Evolutionary conservation across 2,113 vertebrate species (phyloP), one percentile per base, ranked within the genome.

Genomic region (Bubalus kerabau): DNA sequence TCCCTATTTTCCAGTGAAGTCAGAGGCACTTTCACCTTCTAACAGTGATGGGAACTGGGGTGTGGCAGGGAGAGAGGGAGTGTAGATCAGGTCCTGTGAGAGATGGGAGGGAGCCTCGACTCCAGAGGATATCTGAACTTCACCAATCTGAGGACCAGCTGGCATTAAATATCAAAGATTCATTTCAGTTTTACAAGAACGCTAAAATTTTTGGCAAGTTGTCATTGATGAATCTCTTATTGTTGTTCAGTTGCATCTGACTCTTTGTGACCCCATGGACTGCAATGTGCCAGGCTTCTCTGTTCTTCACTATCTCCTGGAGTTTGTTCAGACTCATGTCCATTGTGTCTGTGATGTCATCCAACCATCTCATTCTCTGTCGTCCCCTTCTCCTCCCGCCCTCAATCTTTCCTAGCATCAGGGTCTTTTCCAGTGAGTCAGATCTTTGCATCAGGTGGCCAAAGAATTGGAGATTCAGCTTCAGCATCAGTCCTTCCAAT

Each of bases 231-330:
- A 91, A n/a, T 93, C 26, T 71, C 43, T 67, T 52, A 46, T 12
- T 71, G 9, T 67, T 10, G n/a, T 40, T 40, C 19, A 40, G 15
- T 32, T 0, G 1, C 62, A 17, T 64, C 62, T 0, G 3, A 16
- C 62, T 32, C 4, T 67, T 36, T 71, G n/a, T 6, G 9, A 11
- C 4, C 19, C 67, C n/a, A 2, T 23, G 67, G n/a, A 40, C n/a
- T 71, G 19, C n/a, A 71, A 6, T 23, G 19, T 71, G 67, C 67
- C 67, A 71, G 67, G n/a, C 10, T 71, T 40, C 67, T 71, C 10
- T 71, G 19, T 71, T 23, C 19, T 71, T 40, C 67, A 71, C n/a
- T 71, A 0, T 40, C 5, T 40, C 5, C n/a, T 71, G n/a, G 67
- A 23, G 67, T 71, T 71, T 40, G 67, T 40, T 71, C 19, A 40